phyloP scores from a whole-genome alignment of 1,140 invertebrate species.

The Chionoecetes opilio region DNA sequence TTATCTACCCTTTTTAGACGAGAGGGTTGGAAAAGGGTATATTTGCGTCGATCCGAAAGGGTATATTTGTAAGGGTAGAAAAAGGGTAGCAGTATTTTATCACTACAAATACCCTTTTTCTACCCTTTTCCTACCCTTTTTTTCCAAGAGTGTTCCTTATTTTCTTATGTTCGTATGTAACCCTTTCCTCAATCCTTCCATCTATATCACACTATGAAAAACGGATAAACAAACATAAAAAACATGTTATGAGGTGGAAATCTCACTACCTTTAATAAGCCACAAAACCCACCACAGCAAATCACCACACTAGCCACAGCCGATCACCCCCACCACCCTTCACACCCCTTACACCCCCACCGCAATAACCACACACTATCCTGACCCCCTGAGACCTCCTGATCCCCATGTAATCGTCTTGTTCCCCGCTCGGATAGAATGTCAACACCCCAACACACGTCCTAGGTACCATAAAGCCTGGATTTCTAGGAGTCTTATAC shows the following conservation, averaged over 20 bases:
- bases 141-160: no score
- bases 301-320: not conserved
- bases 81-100: no score
- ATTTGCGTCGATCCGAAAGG: no score
- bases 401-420: conserved; percentile 12
- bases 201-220: not conserved
- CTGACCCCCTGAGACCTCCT: not conserved
- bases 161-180: no score
- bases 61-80: no score
- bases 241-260: not conserved
- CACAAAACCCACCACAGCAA: not conserved
- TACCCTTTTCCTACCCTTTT: no score
- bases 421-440: not conserved
- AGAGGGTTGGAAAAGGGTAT: no score
- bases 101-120: no score
- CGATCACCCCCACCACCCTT: not conserved
- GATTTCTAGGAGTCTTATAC: conserved; percentile 28
- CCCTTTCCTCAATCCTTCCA: not conserved
- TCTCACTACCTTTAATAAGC: not conserved
- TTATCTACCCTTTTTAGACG: no score
- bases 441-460: not conserved
- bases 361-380: conserved; percentile 19
- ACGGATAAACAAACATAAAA: not conserved
- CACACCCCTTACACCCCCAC: not conserved
- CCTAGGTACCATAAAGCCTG: not conserved